phyloP scores from a whole-genome alignment of 2,888 invertebrate species.

The Synergus umbraculus region DNA sequence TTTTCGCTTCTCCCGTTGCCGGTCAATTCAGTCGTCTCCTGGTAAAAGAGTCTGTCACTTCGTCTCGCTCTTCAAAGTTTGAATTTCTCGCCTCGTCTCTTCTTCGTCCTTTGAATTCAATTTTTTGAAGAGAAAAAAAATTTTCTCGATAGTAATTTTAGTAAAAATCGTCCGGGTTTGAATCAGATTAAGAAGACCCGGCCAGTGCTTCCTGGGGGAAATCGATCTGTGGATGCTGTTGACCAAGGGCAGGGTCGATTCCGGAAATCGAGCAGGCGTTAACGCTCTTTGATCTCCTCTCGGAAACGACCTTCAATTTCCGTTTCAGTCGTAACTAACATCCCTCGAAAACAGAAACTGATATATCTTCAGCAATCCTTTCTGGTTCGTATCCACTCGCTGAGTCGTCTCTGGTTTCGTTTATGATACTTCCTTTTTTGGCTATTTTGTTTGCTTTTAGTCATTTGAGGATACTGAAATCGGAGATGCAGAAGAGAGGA shows the following conservation, averaged over 20 bases:
- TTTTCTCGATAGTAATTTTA: not conserved
- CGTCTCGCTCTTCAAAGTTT: not conserved
- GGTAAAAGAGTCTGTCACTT: slow-evolving; percentile 12
- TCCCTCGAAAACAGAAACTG: slow-evolving; percentile 25
- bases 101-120: not conserved
- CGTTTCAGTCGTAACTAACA: slow-evolving; percentile 7
- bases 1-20: slow-evolving; percentile 61
- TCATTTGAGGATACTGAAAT: not conserved
- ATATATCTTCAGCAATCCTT: not conserved
- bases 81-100: not conserved
- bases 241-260: slow-evolving; percentile 40
- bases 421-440: not conserved
- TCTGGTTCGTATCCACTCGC: slow-evolving; percentile 25
- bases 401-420: not conserved
- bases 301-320: slow-evolving; percentile 39
- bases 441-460: not conserved
- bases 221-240: slow-evolving; percentile 39
- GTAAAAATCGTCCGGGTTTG: not conserved
- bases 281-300: slow-evolving; percentile 36
- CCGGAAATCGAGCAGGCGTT: slow-evolving; percentile 39
- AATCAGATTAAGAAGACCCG: not conserved
- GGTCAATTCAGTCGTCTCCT: slow-evolving; percentile 47
- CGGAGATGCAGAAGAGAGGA: not conserved
- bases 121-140: not conserved
- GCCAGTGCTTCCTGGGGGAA: not conserved